phyloP scores from a whole-genome alignment of 2,113 vertebrate genomes.

The Chroicocephalus ridibundus region DNA sequence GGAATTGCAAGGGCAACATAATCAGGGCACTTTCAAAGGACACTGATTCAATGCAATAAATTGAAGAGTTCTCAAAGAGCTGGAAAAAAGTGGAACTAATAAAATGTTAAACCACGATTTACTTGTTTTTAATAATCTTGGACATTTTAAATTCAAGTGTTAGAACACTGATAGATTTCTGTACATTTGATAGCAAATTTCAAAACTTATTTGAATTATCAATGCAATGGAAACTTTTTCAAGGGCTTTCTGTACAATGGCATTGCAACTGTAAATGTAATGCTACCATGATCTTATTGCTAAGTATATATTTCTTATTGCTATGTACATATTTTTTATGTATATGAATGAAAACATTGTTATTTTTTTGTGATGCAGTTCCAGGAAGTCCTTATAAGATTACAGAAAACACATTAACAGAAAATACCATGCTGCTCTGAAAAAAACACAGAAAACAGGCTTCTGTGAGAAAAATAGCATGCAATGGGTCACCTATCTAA shows the following conservation, averaged over 20 bases:
- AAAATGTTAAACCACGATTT: neutral
- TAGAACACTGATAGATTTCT: neutral
- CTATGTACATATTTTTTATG: neutral
- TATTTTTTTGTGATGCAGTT: neutral
- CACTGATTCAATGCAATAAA: conserved; percentile 46
- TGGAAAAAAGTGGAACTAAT: neutral
- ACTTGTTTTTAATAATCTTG: neutral
- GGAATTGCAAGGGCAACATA: conserved; percentile 34
- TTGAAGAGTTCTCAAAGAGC: conserved; percentile 49
- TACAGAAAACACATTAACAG: neutral
- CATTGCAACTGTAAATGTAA: neutral
- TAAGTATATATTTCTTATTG: neutral
- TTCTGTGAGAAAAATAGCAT: neutral
- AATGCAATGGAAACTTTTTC: neutral
- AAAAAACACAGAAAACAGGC: neutral
- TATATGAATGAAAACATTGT: neutral
- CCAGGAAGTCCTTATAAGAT: neutral
- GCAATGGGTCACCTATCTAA: neutral
- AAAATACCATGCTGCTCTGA: neutral
- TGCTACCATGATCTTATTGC: neutral
- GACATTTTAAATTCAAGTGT: neutral
- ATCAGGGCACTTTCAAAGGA: conserved; percentile 56
- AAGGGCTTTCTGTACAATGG: neutral
- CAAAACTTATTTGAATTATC: neutral
- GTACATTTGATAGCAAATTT: neutral